Evolutionary conservation across 1,140 invertebrate species (phyloP).

Genomic region (Euura saliciscinereae): DNA sequence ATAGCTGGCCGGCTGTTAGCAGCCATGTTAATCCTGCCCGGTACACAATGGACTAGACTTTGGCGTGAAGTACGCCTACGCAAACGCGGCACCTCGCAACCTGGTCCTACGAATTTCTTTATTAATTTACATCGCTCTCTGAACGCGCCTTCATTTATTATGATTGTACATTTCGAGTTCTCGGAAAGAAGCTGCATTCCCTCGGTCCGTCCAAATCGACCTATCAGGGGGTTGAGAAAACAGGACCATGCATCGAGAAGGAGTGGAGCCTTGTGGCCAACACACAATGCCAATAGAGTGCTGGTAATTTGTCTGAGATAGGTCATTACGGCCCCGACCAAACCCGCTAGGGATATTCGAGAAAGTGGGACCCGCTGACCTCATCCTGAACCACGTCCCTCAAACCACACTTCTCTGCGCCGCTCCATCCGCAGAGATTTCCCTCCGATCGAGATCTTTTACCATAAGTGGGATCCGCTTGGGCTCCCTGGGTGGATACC

Average conservation of each 20-base stretch:
- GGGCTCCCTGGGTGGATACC: slow-evolving; percentile 6
- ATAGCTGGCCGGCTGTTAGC: background rate
- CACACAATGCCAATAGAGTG: slow-evolving; percentile 29
- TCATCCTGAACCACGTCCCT: slow-evolving; percentile 6
- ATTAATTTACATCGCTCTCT: background rate
- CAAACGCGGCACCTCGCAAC: background rate
- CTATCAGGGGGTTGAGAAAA: background rate
- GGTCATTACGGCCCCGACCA: slow-evolving; percentile 24
- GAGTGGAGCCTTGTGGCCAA: slow-evolving; percentile 10
- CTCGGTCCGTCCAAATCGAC: background rate
- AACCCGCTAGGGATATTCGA: background rate
- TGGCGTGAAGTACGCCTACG: background rate
- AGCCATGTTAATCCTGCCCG: background rate
- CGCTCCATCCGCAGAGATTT: background rate
- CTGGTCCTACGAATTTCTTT: background rate
- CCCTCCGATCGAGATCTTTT: background rate
- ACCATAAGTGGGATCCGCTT: slow-evolving; percentile 11
- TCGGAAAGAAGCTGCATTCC: background rate
- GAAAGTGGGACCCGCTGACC: slow-evolving; percentile 12
- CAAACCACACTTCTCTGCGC: background rate
- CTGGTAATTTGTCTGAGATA: slow-evolving; percentile 37
- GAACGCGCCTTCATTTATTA: background rate
- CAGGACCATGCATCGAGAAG: background rate
- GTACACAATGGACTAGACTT: slow-evolving; percentile 1
- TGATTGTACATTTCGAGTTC: background rate